Evolutionary conservation across 2,113 vertebrate species (phyloP), one percentile per base, ranked within the genome.

Genomic region (Seriola quinqueradiata): DNA sequence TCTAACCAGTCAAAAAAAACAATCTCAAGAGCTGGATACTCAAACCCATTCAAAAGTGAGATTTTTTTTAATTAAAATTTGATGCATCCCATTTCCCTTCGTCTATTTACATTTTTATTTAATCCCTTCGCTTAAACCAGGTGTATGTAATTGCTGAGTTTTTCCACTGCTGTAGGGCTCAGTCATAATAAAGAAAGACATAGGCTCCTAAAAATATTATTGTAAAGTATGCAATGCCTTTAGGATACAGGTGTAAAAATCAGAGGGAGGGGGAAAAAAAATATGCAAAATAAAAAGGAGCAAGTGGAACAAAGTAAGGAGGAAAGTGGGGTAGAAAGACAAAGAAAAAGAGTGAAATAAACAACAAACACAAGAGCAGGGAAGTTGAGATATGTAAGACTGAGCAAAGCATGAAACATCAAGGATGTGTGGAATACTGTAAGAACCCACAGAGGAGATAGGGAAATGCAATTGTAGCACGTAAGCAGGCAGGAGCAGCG

Each of bases 361-460:
- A 71, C 14, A 61, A 75, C 2, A 7, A 75, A 66, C 28, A 48
- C 14, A 80, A 40, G 59, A 78, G n/a, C 48, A 34, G 25, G 2
- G 55, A 36, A 12, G 58, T 64, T 48, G n/a, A 81, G 19, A 80
- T 75, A 28, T 64, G 44, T 1, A 3, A 83, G 23, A 69, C 50
- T 8, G 2, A 61, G 50, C 42, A 28, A 21, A 59, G 28, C 4
- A 19, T 65, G 40, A 82, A 66, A 82, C 25, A 79, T 71, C 28
- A 65, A 61, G 67, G 68, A 21, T 63, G 59, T 36, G 48, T 25
- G 12, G 32, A 74, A 77, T 76, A 75, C 38, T 54, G 25, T 36
- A 65, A 69, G 36, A 75, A 50, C 65, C 9, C 23, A 87, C 19
- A 68, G 50, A 78, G 13, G 48, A 84, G 64, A 82, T n/a, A 32